Conservation (phyloP, 2,113 vertebrate species). For the Percopsis transmontana region DNA sequence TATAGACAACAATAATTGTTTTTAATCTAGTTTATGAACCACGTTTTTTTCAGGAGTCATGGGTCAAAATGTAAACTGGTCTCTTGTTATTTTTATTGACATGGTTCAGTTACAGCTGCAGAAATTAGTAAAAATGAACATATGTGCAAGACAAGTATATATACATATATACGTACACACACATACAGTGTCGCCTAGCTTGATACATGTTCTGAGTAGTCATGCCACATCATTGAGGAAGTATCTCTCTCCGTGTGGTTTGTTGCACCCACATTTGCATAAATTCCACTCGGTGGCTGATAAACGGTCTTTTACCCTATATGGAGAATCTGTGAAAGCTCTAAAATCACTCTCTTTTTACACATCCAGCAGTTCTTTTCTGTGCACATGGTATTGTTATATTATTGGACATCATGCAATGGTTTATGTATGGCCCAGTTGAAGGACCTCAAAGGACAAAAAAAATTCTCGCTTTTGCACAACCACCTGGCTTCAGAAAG, state of each 20-base stretch:
- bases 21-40: too few relatives aligned
- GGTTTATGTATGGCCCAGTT: not conserved
- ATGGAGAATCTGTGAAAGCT: slow-evolving; percentile 48
- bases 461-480: not conserved
- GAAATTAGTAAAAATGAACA: not conserved
- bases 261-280: slow-evolving; percentile 52
- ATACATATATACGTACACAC: slow-evolving; percentile 5
- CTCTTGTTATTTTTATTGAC: not conserved
- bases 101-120: not conserved
- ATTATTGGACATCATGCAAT: too few relatives aligned
- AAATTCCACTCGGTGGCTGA: slow-evolving; percentile 56
- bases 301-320: slow-evolving; percentile 47
- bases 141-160: not conserved
- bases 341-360: not conserved
- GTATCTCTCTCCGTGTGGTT: slow-evolving; percentile 30
- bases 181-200: not conserved
- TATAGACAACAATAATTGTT: too few relatives aligned
- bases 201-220: not conserved
- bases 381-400: not conserved
- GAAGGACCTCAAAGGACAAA: not conserved
- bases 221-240: slow-evolving; percentile 45
- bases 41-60: too few relatives aligned
- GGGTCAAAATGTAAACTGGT: too few relatives aligned
- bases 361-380: not conserved
- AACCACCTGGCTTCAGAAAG: slow-evolving; percentile 35